phyloP scores from a whole-genome alignment of 92 coral and sea anemone genomes.

The Phenganax marumi region DNA sequence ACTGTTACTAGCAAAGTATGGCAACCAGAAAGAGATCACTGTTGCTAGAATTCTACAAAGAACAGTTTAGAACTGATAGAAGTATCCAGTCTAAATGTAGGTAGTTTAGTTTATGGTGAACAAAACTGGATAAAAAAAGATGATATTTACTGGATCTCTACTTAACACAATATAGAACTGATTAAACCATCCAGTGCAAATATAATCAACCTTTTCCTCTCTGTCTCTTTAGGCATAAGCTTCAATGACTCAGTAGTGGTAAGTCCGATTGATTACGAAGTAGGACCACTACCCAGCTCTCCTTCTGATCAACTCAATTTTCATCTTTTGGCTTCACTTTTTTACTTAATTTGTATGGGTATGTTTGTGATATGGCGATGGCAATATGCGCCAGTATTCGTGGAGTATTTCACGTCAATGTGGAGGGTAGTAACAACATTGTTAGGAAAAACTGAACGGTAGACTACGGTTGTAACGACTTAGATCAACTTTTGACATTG shows the following conservation, averaged over 20 bases:
- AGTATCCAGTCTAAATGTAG: too few species aligned
- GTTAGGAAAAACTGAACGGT: not conserved
- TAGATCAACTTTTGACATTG: not conserved
- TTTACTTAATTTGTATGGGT: slow-evolving; percentile 66
- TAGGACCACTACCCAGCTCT: slow-evolving; percentile 69
- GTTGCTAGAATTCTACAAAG: too few species aligned
- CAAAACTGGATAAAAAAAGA: not conserved
- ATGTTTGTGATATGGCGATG: slow-evolving; percentile 50
- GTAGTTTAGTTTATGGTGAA: not conserved
- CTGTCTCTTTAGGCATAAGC: slow-evolving; percentile 65
- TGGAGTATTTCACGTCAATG: slow-evolving; percentile 4
- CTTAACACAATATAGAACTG: not conserved
- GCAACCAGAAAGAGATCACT: too few species aligned
- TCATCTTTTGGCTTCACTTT: slow-evolving; percentile 64
- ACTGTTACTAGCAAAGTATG: not conserved
- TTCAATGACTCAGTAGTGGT: slow-evolving; percentile 67
- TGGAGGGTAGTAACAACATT: not conserved
- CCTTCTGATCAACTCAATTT: slow-evolving; percentile 65
- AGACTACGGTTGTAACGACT: not conserved
- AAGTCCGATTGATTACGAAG: slow-evolving; percentile 61
- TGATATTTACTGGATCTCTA: not conserved
- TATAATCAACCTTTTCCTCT: not conserved
- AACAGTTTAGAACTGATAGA: too few species aligned
- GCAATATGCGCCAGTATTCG: slow-evolving; percentile 9
- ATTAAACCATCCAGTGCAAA: not conserved